Evolutionary conservation across 2,888 invertebrate genomes (phyloP).

Genomic region (Laspeyria flexula): DNA sequence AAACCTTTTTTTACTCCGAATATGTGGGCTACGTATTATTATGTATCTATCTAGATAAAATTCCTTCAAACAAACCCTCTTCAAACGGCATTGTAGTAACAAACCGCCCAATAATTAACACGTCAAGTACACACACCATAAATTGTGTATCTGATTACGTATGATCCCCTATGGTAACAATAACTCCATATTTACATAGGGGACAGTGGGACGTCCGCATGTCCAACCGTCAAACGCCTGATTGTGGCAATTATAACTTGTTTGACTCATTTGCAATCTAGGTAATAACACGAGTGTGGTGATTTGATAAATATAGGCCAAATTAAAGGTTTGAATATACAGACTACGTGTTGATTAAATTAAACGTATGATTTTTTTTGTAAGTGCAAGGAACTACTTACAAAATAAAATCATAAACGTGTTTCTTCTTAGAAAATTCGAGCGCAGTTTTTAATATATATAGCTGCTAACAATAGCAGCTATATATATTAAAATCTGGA

Average conservation of each 20-base stretch:
- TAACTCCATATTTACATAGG: slow-evolving; percentile 38
- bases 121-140: slow-evolving; percentile 27
- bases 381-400: too few species aligned
- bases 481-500: too few species aligned
- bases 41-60: background rate
- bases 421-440: too few species aligned
- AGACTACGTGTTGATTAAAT: too few species aligned
- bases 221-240: slow-evolving; percentile 48
- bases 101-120: slow-evolving; percentile 20
- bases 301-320: background rate
- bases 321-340: background rate
- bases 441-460: too few species aligned
- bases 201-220: slow-evolving; percentile 38
- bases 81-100: background rate
- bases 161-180: slow-evolving; percentile 24
- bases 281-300: background rate
- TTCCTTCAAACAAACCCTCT: background rate
- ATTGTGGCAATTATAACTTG: slow-evolving; percentile 55
- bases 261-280: slow-evolving; percentile 46
- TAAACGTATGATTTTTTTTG: too few species aligned
- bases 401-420: too few species aligned
- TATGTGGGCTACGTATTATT: too few species aligned
- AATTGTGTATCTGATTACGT: slow-evolving; percentile 34
- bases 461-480: too few species aligned
- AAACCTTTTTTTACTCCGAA: too few species aligned